A percentile compares a stretch with the other conserved stretches of the same genome.
phyloP scores from a whole-genome alignment of 2,797 vertebrate genomes.

The Manis crassicaudata region DNA sequence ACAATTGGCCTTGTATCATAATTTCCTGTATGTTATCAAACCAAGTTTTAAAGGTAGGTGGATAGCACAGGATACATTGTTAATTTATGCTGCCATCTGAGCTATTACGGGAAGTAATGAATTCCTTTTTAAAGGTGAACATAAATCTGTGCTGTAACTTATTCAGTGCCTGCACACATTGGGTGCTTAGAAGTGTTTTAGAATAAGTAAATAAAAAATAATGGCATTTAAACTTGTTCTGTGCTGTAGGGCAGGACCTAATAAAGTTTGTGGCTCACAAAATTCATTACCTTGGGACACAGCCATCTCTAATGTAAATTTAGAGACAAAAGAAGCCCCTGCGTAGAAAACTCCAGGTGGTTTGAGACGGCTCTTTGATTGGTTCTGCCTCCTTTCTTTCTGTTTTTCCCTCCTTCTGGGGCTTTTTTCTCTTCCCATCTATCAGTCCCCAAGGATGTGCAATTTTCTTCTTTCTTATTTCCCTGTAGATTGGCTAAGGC shows the following conservation, averaged over 20 bases:
- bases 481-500: conserved; percentile 32
- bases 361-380: not conserved
- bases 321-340: not conserved
- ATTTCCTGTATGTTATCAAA: not conserved
- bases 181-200: not conserved
- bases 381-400: not conserved
- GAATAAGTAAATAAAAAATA: conserved; percentile 25
- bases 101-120: not conserved
- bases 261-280: not conserved
- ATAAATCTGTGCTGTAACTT: conserved; percentile 19
- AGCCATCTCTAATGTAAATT: not conserved
- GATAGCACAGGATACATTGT: not conserved
- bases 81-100: not conserved
- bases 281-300: not conserved
- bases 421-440: not conserved
- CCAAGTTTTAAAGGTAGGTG: not conserved
- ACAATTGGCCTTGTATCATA: not conserved
- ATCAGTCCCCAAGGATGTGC: not conserved
- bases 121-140: not conserved
- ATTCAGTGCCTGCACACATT: not conserved
- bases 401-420: not conserved
- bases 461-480: conserved; percentile 61
- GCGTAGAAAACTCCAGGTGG: not conserved
- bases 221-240: conserved; percentile 37
- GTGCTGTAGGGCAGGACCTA: not conserved